Evolutionary conservation across 2,113 vertebrate genomes (phyloP).

Genomic region (Chionomys nivalis): DNA sequence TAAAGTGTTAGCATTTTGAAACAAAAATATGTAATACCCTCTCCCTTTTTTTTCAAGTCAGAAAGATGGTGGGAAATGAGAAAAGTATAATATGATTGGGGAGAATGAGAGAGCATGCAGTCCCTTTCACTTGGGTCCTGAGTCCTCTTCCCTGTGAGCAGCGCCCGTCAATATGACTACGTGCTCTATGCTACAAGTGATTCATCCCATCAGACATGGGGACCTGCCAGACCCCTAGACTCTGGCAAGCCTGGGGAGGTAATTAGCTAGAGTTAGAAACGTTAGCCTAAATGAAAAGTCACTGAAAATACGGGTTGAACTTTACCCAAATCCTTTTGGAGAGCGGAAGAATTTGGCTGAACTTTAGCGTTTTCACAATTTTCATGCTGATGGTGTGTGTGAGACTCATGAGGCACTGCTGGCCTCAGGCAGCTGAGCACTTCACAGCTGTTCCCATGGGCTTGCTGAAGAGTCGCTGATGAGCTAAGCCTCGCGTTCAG

Average conservation of each 20-base stretch:
- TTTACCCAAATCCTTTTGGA: slow-evolving; percentile 52
- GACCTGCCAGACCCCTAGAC: background rate
- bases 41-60: slow-evolving; percentile 42
- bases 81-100: background rate
- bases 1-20: slow-evolving; percentile 56
- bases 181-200: background rate
- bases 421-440: background rate
- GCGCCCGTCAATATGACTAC: background rate
- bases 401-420: background rate
- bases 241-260: slow-evolving; percentile 13
- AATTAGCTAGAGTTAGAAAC: slow-evolving; percentile 32
- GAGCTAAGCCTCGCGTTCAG: slow-evolving; percentile 1
- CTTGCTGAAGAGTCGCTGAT: background rate
- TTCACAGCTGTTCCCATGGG: background rate
- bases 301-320: slow-evolving; percentile 51
- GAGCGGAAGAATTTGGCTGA: slow-evolving; percentile 56
- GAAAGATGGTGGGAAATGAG: slow-evolving; percentile 31
- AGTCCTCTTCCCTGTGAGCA: background rate
- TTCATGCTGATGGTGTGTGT: slow-evolving; percentile 45
- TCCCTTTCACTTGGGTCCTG: background rate
- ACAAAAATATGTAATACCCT: slow-evolving; percentile 50
- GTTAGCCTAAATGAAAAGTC: slow-evolving; percentile 65
- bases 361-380: slow-evolving; percentile 52
- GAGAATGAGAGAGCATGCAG: background rate
- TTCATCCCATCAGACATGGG: slow-evolving; percentile 15